Evolutionary conservation across 2,113 vertebrate species (phyloP).

Genomic region (Sorex fumeus): DNA sequence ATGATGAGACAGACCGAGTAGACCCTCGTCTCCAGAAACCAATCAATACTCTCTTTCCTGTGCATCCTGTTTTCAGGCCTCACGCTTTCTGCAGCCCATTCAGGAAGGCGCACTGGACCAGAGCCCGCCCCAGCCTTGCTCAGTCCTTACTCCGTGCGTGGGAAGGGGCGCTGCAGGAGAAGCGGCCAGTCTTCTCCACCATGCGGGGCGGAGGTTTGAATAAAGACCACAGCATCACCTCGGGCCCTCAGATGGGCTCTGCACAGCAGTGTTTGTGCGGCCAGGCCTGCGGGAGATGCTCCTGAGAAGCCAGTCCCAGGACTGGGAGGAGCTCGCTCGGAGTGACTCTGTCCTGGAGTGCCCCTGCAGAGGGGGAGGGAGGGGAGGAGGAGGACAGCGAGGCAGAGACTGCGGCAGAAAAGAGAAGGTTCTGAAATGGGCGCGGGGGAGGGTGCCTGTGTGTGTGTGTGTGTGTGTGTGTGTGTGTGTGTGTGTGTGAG

Average conservation of each 20-base stretch:
- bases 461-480: too few species aligned
- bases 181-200: too few species aligned
- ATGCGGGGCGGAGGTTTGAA: too few species aligned
- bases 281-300: neutral
- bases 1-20: conserved; percentile 51
- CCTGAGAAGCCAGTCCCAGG: conserved; percentile 22
- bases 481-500: too few species aligned
- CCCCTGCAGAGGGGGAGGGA: conserved; percentile 34
- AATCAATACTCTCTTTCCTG: neutral
- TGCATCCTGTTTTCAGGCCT: neutral
- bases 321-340: conserved; percentile 42
- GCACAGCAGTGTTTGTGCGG: neutral
- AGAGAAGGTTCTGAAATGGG: conserved; percentile 64
- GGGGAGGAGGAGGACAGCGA: neutral
- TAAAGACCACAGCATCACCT: neutral
- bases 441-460: neutral
- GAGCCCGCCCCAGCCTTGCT: neutral
- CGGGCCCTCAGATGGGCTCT: neutral
- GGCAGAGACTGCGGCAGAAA: conserved; percentile 48
- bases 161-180: too few species aligned
- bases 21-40: neutral
- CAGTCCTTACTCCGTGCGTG: too few species aligned
- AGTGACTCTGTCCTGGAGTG: conserved; percentile 56
- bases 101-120: neutral
- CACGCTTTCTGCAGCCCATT: neutral